Percentiles rank a stretch among this genome's conserved stretches.
Evolutionary conservation across 1,140 invertebrate species (phyloP).

Genomic region (Lepidotrigona ventralis): DNA sequence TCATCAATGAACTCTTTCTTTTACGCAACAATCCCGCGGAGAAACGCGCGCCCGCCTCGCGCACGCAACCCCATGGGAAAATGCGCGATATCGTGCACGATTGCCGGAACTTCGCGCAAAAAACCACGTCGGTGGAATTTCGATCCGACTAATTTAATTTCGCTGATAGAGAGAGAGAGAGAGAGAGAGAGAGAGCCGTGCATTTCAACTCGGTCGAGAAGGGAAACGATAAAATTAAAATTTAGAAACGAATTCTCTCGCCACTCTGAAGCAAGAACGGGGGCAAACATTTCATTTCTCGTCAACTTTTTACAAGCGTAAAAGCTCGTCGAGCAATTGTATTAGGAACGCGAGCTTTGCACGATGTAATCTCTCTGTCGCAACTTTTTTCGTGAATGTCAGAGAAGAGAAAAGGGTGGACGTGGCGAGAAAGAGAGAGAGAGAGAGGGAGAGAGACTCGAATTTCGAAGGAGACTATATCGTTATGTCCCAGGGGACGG

Average conservation of each 20-base stretch:
- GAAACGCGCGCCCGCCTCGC: not conserved
- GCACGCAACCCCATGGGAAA: conserved; percentile 36
- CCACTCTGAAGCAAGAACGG: not conserved
- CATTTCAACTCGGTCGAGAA: no score
- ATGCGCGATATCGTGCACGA: not conserved
- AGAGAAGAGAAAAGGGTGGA: not conserved
- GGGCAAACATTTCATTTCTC: no score
- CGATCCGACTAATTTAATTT: no score
- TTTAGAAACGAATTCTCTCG: not conserved
- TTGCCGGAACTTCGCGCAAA: not conserved
- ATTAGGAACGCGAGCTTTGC: not conserved
- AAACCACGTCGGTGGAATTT: not conserved
- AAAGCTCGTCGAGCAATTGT: no score
- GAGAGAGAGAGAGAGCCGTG: no score
- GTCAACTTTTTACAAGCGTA: no score
- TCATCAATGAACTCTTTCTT: conserved; percentile 53
- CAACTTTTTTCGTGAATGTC: not conserved
- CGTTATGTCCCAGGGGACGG: conserved; percentile 60
- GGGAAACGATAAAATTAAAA: not conserved
- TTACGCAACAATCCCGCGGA: conserved; percentile 6
- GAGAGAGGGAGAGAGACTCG: conserved; percentile 13
- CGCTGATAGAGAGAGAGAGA: not conserved
- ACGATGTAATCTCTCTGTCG: not conserved
- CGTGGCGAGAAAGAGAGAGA: conserved; percentile 6
- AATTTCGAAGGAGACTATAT: conserved; percentile 50